These are phyloP conservation scores for Gadopsis marmoratus DNA, from an alignment of 2,797 vertebrate species.

Conservation along the genomic window DNA sequence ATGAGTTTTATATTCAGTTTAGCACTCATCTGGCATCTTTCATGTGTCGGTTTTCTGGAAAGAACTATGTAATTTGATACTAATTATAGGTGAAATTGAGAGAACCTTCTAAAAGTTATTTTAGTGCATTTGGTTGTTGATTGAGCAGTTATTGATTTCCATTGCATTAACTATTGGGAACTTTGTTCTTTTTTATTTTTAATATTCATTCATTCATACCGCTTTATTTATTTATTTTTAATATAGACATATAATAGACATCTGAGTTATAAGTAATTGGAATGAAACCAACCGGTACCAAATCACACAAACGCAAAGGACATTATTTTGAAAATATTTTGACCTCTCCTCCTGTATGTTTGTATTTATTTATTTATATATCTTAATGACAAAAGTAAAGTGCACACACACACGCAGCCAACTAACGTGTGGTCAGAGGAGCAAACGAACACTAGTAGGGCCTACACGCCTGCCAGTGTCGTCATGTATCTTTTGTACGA, in stretches of 20 bases:
- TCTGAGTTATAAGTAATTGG: no score
- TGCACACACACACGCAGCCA: neutral
- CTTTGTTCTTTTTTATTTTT: neutral
- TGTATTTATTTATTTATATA: neutral
- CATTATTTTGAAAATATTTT: no score
- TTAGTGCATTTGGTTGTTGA: neutral
- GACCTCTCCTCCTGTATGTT: neutral
- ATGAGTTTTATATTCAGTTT: slow-evolving; percentile 8
- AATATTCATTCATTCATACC: no score
- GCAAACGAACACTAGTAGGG: no score
- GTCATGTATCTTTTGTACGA: slow-evolving; percentile 16
- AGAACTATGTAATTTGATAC: neutral
- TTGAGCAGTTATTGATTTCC: neutral
- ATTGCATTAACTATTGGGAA: neutral
- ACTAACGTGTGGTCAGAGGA: no score
- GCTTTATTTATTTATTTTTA: no score
- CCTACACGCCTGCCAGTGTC: slow-evolving; percentile 7
- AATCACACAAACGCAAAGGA: neutral
- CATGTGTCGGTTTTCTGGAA: neutral
- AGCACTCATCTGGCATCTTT: neutral
- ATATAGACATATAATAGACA: no score
- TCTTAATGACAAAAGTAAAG: neutral
- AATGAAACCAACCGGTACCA: neutral
- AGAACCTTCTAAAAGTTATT: neutral
- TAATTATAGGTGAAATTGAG: neutral